Evolutionary conservation across 1,140 invertebrate species (phyloP), one percentile per base, ranked within the genome.

Genomic region (Druon quercuslanigerum): DNA sequence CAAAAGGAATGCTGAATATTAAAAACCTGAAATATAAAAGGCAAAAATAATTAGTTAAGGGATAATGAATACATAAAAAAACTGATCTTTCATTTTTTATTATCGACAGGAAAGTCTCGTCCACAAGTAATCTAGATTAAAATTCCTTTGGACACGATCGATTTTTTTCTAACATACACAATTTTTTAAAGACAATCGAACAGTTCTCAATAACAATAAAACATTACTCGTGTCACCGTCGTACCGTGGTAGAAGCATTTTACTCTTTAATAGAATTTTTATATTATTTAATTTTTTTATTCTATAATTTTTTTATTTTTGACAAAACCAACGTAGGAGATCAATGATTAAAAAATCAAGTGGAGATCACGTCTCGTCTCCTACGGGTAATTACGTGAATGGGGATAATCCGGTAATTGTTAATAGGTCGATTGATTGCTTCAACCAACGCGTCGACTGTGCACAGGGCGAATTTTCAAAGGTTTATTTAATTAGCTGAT

Each of bases 401-500:
- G 57, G 20, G 12, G 50, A 66, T 56, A 70, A 70, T 66, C 19
- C 40, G 66, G 51, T 50, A 57, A 50, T 70, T 11, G 66, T 66
- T 50, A 57, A 50, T 20, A 17, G n/a, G 50, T 75, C 50, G 25
- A 57, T 14, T 75, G 52, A 33, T 75, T 75, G 74, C 57, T 74
- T 56, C 54, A 50, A 50, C 51, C 57, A 74, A 51, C 19, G 51
- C 11, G 51, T 57, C 52, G 40, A 51, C 46, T 17, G 54, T 50
- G 17, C 25, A 51, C 71, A 52, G 20, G 33, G 50, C 52, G 19
- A 33, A 74, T 56, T 75, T 75, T 71, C 60, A 25, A 82, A 85
- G 82, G 82, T 79, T 79, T 77, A 73, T 85, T 85, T 86, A 86
- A 86, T 86, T 83, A 74, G 46, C 72, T 81, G 77, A 81, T 72